Evolutionary conservation across 2,888 invertebrate species (phyloP).

Genomic region (Palloptera scutellata): DNA sequence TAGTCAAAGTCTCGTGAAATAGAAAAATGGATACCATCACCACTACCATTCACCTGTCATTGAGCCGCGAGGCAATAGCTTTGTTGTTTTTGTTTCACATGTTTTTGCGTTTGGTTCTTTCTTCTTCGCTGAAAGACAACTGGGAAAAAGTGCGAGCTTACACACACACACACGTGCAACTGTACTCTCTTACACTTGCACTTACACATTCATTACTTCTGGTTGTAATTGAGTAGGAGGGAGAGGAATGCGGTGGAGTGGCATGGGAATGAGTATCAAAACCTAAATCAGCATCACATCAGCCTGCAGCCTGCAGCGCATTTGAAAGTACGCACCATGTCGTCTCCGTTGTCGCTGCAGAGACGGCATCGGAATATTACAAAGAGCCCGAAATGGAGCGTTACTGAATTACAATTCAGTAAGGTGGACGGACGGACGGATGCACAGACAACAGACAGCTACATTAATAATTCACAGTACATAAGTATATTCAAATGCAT

Average conservation of each 20-base stretch:
- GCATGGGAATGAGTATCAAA: slow-evolving; percentile 14
- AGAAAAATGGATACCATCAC: too few relatives aligned
- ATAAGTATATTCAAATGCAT: slow-evolving; percentile 27
- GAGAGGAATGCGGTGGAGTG: too few relatives aligned
- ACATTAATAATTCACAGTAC: slow-evolving; percentile 29
- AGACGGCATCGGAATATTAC: neutral
- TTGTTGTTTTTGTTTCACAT: neutral
- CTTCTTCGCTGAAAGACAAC: neutral
- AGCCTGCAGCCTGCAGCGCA: slow-evolving; percentile 6
- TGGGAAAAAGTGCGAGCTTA: neutral
- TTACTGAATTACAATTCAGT: slow-evolving; percentile 5
- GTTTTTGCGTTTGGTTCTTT: too few relatives aligned
- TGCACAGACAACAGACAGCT: neutral
- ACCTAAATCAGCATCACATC: slow-evolving; percentile 22
- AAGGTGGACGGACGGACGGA: neutral
- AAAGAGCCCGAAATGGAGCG: too few relatives aligned
- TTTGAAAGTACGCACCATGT: neutral
- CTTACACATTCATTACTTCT: neutral
- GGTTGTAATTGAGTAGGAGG: neutral
- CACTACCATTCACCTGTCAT: slow-evolving; percentile 17
- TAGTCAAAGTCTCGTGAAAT: too few relatives aligned
- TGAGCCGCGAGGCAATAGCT: slow-evolving; percentile 19
- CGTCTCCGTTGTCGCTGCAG: too few relatives aligned
- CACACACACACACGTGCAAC: too few relatives aligned
- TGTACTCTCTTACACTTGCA: neutral